Evolutionary conservation across 2,797 vertebrate species (phyloP).

Genomic region (Gymnopithys bicolor): DNA sequence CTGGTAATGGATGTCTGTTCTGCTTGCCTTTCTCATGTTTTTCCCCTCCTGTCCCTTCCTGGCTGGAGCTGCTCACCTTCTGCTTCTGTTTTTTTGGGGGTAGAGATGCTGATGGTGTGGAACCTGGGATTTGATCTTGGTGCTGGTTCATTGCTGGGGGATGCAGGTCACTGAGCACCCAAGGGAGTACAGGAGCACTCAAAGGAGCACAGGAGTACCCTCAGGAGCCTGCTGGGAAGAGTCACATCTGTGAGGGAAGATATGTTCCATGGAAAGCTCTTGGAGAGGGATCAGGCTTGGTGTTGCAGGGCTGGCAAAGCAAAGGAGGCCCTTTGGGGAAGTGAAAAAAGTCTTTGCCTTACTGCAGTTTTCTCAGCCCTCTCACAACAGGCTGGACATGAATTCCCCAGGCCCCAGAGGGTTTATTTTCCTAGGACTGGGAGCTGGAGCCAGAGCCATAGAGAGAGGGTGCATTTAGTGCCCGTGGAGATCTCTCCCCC

Average conservation of each 20-base stretch:
- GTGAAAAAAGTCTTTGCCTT: not conserved
- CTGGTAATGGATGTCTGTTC: not conserved
- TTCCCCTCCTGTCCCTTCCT: not conserved
- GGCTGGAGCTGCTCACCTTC: not conserved
- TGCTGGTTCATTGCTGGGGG: rapidly evolving
- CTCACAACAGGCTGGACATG: not conserved
- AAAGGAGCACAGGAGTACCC: not conserved
- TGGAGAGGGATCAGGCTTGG: not conserved
- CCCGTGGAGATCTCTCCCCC: not conserved
- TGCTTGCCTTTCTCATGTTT: slow-evolving; percentile 17
- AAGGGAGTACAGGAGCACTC: not conserved
- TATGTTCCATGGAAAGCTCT: not conserved
- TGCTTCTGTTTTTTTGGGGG: not conserved
- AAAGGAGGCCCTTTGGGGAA: not conserved
- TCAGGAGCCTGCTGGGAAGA: not conserved
- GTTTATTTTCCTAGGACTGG: not conserved
- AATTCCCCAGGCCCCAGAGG: not conserved
- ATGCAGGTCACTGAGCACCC: not conserved
- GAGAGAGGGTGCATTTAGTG: not conserved
- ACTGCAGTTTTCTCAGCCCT: not conserved
- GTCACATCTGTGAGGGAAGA: not conserved
- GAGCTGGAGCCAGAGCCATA: not conserved
- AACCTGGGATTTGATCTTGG: rapidly evolving
- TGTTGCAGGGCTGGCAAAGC: not conserved
- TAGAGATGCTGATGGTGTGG: rapidly evolving